phyloP scores from a whole-genome alignment of 2,797 vertebrate genomes.

The Schizopygopsis malacanthus region DNA sequence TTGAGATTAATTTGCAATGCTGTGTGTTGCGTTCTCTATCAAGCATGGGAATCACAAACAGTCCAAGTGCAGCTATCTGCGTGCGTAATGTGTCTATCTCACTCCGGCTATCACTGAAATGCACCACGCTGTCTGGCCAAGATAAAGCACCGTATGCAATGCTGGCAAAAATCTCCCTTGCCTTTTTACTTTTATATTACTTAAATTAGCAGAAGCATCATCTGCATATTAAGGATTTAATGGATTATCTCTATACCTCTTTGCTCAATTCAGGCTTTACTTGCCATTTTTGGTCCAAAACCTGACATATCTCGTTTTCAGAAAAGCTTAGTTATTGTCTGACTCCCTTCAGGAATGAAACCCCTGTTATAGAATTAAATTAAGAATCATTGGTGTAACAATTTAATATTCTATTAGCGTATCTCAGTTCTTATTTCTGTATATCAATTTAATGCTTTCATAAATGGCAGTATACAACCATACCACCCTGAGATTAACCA shows the following conservation, averaged over 20 bases:
- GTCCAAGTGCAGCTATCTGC: conserved; percentile 40
- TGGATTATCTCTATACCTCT: background rate
- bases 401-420: conserved; percentile 1
- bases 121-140: conserved; percentile 33
- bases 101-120: conserved; percentile 36
- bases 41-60: conserved; percentile 40
- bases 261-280: background rate
- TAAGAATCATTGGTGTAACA: conserved; percentile 16
- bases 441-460: background rate
- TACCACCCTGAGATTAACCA: background rate
- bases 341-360: conserved; percentile 4
- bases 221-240: conserved; percentile 21
- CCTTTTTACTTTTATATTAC: conserved; percentile 31
- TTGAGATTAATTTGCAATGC: conserved; percentile 39
- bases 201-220: conserved; percentile 37
- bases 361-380: background rate
- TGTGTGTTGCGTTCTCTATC: conserved; percentile 40
- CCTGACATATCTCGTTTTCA: background rate
- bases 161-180: conserved; percentile 12
- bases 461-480: background rate
- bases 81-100: conserved; percentile 47
- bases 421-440: background rate
- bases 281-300: background rate
- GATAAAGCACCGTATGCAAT: conserved; percentile 45
- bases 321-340: background rate